These are phyloP conservation scores for Aphyosemion australe DNA, from an alignment of 2,113 vertebrate species.

Conservation along the genomic window DNA sequence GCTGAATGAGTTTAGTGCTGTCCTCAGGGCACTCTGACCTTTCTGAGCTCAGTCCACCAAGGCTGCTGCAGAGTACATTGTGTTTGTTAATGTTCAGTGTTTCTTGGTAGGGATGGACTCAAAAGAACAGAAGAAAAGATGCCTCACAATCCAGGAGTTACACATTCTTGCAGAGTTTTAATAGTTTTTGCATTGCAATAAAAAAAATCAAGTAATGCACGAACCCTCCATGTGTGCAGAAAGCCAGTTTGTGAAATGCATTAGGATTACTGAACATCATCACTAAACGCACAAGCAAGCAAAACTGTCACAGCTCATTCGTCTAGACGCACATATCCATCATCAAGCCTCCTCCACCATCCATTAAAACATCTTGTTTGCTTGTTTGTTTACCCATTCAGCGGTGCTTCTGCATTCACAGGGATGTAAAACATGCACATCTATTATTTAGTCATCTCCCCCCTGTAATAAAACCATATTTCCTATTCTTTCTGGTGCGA, in stretches of 20 bases:
- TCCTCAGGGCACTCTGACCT: constrained; percentile 73
- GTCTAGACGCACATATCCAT: constrained; percentile 67
- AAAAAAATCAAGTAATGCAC: no score
- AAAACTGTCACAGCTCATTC: constrained; percentile 80
- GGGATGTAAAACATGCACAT: constrained; percentile 82
- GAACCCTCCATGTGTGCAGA: constrained; percentile 6
- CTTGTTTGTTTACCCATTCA: constrained; percentile 77
- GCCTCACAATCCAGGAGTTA: constrained; percentile 6
- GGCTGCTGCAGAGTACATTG: constrained; percentile 54
- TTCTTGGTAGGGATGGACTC: constrained; percentile 39
- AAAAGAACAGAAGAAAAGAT: constrained; percentile 23
- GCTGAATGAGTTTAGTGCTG: constrained; percentile 73
- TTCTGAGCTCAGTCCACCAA: constrained; percentile 59
- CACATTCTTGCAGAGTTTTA: neutral
- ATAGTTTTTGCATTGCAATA: no score
- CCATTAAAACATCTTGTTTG: constrained; percentile 77
- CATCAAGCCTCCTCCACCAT: constrained; percentile 58
- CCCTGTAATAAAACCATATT: constrained; percentile 78
- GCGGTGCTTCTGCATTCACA: constrained; percentile 88
- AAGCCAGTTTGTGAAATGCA: constrained; percentile 36
- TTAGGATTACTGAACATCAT: constrained; percentile 43
- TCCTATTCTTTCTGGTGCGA: constrained; percentile 76
- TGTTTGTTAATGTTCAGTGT: constrained; percentile 56
- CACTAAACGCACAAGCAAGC: constrained; percentile 60
- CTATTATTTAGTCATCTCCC: constrained; percentile 90